Evolutionary conservation across 2,113 vertebrate species (phyloP).

Genomic region (Chionis minor): DNA sequence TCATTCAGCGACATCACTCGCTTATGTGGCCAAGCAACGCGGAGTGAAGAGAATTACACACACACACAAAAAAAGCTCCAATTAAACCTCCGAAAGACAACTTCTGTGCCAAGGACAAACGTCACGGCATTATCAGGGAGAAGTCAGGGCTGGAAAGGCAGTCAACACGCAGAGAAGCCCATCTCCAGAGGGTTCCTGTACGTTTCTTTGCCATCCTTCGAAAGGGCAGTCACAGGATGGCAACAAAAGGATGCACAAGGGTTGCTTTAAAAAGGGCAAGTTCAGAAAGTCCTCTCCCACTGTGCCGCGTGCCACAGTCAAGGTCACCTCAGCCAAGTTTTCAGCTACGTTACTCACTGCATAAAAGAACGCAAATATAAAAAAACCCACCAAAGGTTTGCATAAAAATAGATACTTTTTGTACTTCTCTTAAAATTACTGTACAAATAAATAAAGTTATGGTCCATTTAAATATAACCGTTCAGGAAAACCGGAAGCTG

Average conservation of each 20-base stretch:
- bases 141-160: neutral
- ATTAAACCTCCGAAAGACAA: neutral
- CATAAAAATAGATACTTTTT: neutral
- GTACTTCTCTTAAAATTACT: slow-evolving; percentile 23
- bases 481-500: neutral
- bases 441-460: slow-evolving; percentile 47
- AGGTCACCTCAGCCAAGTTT: neutral
- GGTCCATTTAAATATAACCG: neutral
- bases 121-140: rapidly evolving
- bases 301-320: rapidly evolving
- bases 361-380: neutral
- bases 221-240: neutral
- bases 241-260: neutral
- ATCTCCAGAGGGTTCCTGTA: rapidly evolving
- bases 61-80: neutral
- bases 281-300: neutral
- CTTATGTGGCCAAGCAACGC: neutral
- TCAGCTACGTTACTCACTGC: rapidly evolving
- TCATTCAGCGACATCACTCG: neutral
- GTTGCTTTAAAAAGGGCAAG: neutral
- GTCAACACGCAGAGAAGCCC: neutral
- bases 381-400: neutral
- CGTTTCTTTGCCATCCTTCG: rapidly evolving
- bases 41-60: neutral
- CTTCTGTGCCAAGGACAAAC: neutral